These are phyloP conservation scores for Pseudococcus jackbeardsleyi DNA, from an alignment of 2,888 invertebrate genomes.

Conservation along the genomic window DNA sequence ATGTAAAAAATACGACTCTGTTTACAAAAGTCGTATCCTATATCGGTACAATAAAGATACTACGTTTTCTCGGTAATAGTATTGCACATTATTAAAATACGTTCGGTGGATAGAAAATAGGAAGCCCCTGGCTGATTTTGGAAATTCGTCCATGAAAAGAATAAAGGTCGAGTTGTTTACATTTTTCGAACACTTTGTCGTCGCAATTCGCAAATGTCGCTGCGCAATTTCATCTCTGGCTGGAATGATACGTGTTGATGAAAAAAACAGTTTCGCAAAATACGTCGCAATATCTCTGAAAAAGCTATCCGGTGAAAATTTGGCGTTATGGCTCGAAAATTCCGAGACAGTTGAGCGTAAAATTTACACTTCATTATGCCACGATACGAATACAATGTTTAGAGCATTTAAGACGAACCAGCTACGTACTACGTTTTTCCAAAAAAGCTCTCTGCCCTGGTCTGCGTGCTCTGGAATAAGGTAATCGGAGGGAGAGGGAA, in stretches of 20 bases:
- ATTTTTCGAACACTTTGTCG: neutral
- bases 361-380: neutral
- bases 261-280: neutral
- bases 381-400: neutral
- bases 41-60: neutral
- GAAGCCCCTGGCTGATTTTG: neutral
- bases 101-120: neutral
- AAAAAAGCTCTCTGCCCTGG: neutral
- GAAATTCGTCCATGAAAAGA: neutral
- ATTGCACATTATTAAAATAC: constrained; percentile 2
- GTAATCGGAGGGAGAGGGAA: neutral
- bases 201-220: neutral
- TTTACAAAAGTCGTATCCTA: neutral
- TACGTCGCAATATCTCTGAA: neutral
- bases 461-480: neutral
- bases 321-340: neutral
- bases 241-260: neutral
- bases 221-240: neutral
- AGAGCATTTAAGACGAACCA: neutral
- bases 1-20: constrained; percentile 31
- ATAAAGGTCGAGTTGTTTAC: constrained; percentile 5
- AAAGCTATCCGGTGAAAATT: neutral
- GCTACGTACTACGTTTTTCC: neutral
- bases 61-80: neutral
- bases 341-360: neutral